Evolutionary conservation across 2,113 vertebrate genomes (phyloP), one percentile per base, ranked within the genome.

Genomic region (Paracanthobrama guichenoti): DNA sequence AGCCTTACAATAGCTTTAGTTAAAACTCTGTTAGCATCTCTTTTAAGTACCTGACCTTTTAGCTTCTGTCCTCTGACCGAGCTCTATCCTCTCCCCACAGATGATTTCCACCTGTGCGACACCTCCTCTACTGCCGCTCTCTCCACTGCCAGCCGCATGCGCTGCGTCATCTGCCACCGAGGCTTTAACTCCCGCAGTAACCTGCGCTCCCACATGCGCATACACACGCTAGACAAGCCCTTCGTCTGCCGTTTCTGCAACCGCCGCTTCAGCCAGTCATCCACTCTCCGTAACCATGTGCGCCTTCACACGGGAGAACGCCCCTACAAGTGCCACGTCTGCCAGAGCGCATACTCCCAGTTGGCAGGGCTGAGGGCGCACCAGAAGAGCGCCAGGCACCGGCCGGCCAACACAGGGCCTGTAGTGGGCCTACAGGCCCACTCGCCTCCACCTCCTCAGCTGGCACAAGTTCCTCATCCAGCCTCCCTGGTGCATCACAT

Each of bases 341-440:
- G 97, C 93, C 97, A 98, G 90, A 99, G 97, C 11, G 98, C 98
- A 69, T 99, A 99, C 79, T 98, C 97, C 0, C 97, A 99, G 95
- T 95, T 99, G 66, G 97, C 98, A 0, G 97, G 97, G 13, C 95
- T 99, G 83, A 94, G 98, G 31, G 98, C 98, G 0, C 98, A 99
- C 89, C 97, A 99, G 94, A 99, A 99, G 88, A 98, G 97, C 18
- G 98, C 98, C 22, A 87, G 97, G 57, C 98, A 99, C 90, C 95
- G 97, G 53, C 98, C 98, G 1, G 89, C 93, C 46, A 18, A 59
- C 5, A 64, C 90, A 0, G 87, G 88, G 0, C 26, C 89, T 28
- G 90, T 89, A 3, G 90, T 93, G 50, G 91, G 95, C 60, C 90
- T 96, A 88, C 95, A 95, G 90, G 87, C 93, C 0, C 96, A 94